phyloP scores from a whole-genome alignment of 2,888 invertebrate species.

The Papilio protenor region DNA sequence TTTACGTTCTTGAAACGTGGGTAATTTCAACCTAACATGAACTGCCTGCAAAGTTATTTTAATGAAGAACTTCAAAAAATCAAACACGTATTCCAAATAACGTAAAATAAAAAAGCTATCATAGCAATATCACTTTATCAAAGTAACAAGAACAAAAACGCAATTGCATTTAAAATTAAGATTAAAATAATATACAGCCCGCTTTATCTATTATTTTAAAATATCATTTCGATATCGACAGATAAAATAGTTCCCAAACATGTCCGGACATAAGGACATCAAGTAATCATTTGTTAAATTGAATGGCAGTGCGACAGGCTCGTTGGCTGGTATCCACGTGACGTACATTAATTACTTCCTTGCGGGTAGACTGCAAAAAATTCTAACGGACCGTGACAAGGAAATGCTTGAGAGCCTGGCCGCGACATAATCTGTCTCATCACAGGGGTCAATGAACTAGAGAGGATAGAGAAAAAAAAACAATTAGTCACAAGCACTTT shows the following conservation, averaged over 20 bases:
- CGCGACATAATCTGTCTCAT: slow-evolving; percentile 16
- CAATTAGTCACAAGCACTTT: slow-evolving; percentile 9
- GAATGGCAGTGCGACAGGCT: slow-evolving; percentile 16
- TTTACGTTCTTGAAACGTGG: background rate
- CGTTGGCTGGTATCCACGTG: slow-evolving; percentile 9
- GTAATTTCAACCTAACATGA: background rate
- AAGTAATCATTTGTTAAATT: slow-evolving; percentile 8
- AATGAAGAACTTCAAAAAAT: background rate
- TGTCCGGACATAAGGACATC: slow-evolving; percentile 5
- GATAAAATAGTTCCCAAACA: background rate
- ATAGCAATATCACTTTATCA: background rate
- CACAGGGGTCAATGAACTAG: slow-evolving; percentile 19
- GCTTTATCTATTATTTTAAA: background rate
- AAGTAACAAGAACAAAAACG: background rate
- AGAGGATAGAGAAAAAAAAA: background rate
- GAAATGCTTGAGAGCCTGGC: slow-evolving; percentile 18
- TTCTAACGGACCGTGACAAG: slow-evolving; percentile 34
- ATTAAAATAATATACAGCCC: background rate
- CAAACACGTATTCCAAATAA: background rate
- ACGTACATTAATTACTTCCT: slow-evolving; percentile 42
- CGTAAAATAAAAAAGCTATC: background rate
- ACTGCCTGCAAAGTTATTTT: background rate
- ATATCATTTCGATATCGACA: background rate
- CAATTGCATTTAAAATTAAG: background rate
- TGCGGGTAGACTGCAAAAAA: slow-evolving; percentile 31